Evolutionary conservation across 2,888 invertebrate species (phyloP).

Genomic region (Caenorhabditis zanzibari): DNA sequence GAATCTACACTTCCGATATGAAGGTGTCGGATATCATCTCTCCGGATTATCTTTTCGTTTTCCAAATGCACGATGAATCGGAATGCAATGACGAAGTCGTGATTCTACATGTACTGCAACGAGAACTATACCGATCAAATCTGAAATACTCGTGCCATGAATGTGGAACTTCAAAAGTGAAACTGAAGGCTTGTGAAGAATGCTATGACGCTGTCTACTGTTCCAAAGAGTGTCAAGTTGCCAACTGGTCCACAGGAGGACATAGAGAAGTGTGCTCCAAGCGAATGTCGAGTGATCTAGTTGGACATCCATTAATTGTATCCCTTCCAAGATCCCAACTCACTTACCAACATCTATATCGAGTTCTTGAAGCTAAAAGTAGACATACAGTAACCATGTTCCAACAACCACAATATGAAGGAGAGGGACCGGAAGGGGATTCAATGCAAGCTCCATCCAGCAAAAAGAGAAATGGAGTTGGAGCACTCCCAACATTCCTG

Average conservation of each 20-base stretch:
- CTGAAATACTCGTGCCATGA: constrained; percentile 71
- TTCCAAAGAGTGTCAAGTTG: constrained; percentile 84
- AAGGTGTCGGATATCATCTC: constrained; percentile 71
- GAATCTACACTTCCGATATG: constrained; percentile 65
- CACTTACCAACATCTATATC: constrained; percentile 84
- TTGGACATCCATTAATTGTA: constrained; percentile 85
- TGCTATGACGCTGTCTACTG: constrained; percentile 85
- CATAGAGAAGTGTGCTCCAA: constrained; percentile 76
- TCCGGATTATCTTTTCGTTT: constrained; percentile 45
- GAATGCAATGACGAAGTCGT: constrained; percentile 84
- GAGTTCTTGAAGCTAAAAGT: constrained; percentile 84
- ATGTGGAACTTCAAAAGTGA: constrained; percentile 80
- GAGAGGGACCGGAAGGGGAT: constrained; percentile 36
- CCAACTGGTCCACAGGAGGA: constrained; percentile 84
- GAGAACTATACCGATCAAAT: constrained; percentile 76
- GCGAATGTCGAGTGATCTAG: constrained; percentile 75
- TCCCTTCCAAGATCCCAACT: constrained; percentile 84
- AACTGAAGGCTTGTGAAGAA: constrained; percentile 84
- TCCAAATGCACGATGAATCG: constrained; percentile 84
- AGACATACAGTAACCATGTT: constrained; percentile 85
- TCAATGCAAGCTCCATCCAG: constrained; percentile 35
- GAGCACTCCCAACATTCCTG: constrained; percentile 64
- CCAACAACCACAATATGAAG: constrained; percentile 83
- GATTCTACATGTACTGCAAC: constrained; percentile 83
- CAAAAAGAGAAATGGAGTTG: constrained; percentile 65